These are phyloP conservation scores for Mythimna lalbum DNA, from an alignment of 2,888 invertebrate genomes.

Conservation along the genomic window DNA sequence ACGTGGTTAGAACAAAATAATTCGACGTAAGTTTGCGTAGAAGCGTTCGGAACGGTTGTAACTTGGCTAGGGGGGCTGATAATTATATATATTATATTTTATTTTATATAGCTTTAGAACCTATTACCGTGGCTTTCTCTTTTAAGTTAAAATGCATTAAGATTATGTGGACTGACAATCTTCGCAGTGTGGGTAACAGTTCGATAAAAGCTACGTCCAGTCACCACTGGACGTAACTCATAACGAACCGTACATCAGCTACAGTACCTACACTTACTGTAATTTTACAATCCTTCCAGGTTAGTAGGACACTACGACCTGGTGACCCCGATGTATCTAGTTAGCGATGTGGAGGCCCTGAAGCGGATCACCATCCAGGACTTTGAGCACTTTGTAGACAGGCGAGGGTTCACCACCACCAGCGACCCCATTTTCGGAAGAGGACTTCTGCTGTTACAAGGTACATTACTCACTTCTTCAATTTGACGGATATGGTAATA, in stretches of 20 bases:
- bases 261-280: too few relatives aligned
- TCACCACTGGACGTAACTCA: too few relatives aligned
- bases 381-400: constrained; percentile 88
- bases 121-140: too few relatives aligned
- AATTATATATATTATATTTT: too few relatives aligned
- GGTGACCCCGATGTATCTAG: constrained; percentile 63
- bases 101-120: too few relatives aligned
- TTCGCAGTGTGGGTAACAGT: not conserved
- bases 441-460: constrained; percentile 82
- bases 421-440: constrained; percentile 87
- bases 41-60: too few relatives aligned
- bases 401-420: constrained; percentile 67
- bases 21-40: too few relatives aligned
- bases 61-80: too few relatives aligned
- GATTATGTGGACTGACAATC: not conserved
- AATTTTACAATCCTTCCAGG: constrained; percentile 27
- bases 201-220: not conserved
- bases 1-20: too few relatives aligned
- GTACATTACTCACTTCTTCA: constrained; percentile 59
- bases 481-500: too few relatives aligned
- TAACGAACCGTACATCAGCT: too few relatives aligned
- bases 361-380: constrained; percentile 87
- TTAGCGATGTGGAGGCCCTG: constrained; percentile 85
- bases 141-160: not conserved
- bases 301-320: constrained; percentile 50